phyloP scores from a whole-genome alignment of 2,888 invertebrate genomes.

The Gastrophysa polygoni region DNA sequence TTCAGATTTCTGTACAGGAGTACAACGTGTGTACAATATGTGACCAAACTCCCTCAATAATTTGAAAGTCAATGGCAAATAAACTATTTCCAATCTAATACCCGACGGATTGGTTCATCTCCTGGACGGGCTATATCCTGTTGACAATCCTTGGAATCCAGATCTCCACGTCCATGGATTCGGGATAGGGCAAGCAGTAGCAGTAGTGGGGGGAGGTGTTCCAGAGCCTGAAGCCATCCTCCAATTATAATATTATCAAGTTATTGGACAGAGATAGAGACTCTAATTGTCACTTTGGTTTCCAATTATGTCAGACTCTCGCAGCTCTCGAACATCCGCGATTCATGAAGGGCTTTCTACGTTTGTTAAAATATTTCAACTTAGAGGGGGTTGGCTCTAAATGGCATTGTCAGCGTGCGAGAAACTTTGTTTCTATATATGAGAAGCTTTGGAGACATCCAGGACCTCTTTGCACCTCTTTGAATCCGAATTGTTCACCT shows the following conservation, averaged over 20 bases:
- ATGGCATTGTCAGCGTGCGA: constrained; percentile 21
- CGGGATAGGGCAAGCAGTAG: background rate
- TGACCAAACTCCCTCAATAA: no score
- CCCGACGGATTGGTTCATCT: no score
- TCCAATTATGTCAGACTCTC: constrained; percentile 55
- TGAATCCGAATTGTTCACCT: no score
- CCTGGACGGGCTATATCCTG: no score
- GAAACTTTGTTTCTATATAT: background rate
- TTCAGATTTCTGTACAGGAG: no score
- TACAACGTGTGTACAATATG: no score
- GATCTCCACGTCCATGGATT: background rate
- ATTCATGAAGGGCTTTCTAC: constrained; percentile 38
- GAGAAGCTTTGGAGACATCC: no score
- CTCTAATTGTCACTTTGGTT: constrained; percentile 58
- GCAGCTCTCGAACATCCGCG: constrained; percentile 45
- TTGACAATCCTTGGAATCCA: no score
- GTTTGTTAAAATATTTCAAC: constrained; percentile 37
- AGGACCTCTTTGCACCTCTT: no score
- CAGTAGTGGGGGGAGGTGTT: constrained; percentile 38
- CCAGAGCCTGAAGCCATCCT: constrained; percentile 52
- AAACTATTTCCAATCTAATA: no score
- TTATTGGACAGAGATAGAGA: constrained; percentile 46
- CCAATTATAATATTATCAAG: constrained; percentile 57
- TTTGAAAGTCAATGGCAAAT: no score
- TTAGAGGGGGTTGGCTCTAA: constrained; percentile 24